Percentiles rank a stretch among this genome's conserved stretches.
phyloP scores from a whole-genome alignment of 2,797 vertebrate species.

The Spinibarbus caldwelli region DNA sequence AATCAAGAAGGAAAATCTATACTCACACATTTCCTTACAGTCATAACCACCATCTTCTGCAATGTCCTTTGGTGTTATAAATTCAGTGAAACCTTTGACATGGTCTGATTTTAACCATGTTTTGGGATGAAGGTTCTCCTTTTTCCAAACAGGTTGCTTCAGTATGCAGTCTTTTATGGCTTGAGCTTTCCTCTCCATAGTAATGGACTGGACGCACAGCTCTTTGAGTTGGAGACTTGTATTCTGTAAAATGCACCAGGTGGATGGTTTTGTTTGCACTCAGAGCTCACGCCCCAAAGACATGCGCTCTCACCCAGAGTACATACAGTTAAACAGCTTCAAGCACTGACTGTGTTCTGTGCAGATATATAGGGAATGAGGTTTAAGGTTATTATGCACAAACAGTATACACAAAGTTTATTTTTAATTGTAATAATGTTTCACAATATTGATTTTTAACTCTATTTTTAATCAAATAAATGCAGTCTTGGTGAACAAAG shows the following conservation, averaged over 20 bases:
- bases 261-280: constrained; percentile 71
- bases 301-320: constrained; percentile 19
- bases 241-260: constrained; percentile 35
- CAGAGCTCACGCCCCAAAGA: constrained; percentile 67
- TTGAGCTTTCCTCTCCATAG: constrained; percentile 69
- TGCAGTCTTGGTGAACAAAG: background rate
- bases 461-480: background rate
- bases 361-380: background rate
- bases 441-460: background rate
- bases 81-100: constrained; percentile 70
- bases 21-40: constrained; percentile 81
- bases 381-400: background rate
- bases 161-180: constrained; percentile 63
- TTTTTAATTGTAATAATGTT: background rate
- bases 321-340: constrained; percentile 16
- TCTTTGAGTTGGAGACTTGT: constrained; percentile 11
- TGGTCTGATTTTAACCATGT: constrained; percentile 69
- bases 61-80: constrained; percentile 64
- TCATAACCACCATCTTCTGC: constrained; percentile 73
- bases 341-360: constrained; percentile 14
- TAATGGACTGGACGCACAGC: background rate
- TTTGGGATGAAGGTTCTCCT: constrained; percentile 70
- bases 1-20: constrained; percentile 12
- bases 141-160: constrained; percentile 66
- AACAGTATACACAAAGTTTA: too few species aligned